Base-by-base conservation (phyloP, 2,113 vertebrate genomes). In the Gnathonemus echidnorhynchus region DNA sequence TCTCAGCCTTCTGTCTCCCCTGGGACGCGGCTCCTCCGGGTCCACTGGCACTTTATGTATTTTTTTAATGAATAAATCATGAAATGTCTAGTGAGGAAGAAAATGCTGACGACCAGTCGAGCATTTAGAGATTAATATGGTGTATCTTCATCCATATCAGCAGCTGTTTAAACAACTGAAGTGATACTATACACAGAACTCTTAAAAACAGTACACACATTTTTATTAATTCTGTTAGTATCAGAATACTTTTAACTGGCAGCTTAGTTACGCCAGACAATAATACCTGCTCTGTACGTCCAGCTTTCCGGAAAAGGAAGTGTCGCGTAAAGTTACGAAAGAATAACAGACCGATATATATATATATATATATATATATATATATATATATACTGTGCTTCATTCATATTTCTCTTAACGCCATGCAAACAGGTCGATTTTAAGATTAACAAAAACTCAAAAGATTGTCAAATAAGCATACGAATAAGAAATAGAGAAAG, bases 41-140 rank as follows among this genome's bases (percentile, higher is more conserved):
- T 39, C 89, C 15, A 58, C 39, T 8, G 9, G 80, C 89, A 86
- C 50, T 85, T 86, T 83, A 35, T 58, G 50, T 24, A 58, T 56
- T 89, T 83, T 83, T 85, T 84, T 62, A 89, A 86, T 89, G 21
- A 85, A 85, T 89, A 85, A 89, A 58, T 85, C 89, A 85, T 48
- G 53, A 89, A 24, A 85, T 66, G 87, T 66, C 70, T 27, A 53
- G 19, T 52, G 13, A 89, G 66, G 24, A 53, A 52, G 31, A 80
- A 89, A 35, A n/a, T 52, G 77, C 80, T 42, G 52, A 89, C 74
- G 74, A 48, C 52, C 24, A 62, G 24, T 35, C 31, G 89, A 89
- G 3, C 39, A n/a, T 58, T 48, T 45, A 58, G 35, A 87, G n/a
- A 53, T 39, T 35, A 35, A 86, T 46, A 24, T 46, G 21, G 17